phyloP scores from a whole-genome alignment of 2,888 invertebrate genomes.

The Plebejus argus region DNA sequence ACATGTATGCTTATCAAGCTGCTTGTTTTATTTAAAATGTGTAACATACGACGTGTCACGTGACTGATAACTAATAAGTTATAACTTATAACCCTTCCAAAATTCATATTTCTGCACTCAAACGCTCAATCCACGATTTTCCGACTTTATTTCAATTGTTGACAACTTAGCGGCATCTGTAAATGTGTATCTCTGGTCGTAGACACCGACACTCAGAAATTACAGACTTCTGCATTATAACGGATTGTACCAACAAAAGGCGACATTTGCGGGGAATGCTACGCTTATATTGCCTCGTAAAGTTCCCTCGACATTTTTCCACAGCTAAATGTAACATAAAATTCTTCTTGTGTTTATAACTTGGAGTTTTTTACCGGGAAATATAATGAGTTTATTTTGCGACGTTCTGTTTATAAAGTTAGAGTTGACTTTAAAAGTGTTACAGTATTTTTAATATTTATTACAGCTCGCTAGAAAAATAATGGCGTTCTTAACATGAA shows the following conservation, averaged over 20 bases:
- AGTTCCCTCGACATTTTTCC: constrained; percentile 22
- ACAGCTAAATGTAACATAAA: constrained; percentile 18
- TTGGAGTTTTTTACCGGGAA: constrained; percentile 11
- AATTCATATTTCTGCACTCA: not conserved
- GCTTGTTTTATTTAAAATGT: too few relatives aligned
- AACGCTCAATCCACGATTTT: too few relatives aligned
- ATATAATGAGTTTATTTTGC: constrained; percentile 24
- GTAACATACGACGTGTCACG: too few relatives aligned
- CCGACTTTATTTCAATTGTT: not conserved
- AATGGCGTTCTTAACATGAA: not conserved
- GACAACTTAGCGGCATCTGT: not conserved
- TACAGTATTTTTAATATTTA: constrained; percentile 19
- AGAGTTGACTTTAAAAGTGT: constrained; percentile 6
- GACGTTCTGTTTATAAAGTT: constrained; percentile 1
- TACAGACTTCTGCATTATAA: constrained; percentile 48
- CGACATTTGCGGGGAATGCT: constrained; percentile 38
- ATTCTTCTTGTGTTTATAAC: constrained; percentile 14
- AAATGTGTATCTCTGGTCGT: not conserved
- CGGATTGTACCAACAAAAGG: constrained; percentile 40
- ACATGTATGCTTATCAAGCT: too few relatives aligned
- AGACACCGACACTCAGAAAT: constrained; percentile 56
- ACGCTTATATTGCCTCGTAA: constrained; percentile 24
- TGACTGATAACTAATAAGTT: too few relatives aligned
- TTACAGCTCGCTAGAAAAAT: not conserved
- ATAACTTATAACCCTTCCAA: not conserved